Base-by-base conservation (phyloP, 2,888 invertebrate species). In the Meta bourneti region DNA sequence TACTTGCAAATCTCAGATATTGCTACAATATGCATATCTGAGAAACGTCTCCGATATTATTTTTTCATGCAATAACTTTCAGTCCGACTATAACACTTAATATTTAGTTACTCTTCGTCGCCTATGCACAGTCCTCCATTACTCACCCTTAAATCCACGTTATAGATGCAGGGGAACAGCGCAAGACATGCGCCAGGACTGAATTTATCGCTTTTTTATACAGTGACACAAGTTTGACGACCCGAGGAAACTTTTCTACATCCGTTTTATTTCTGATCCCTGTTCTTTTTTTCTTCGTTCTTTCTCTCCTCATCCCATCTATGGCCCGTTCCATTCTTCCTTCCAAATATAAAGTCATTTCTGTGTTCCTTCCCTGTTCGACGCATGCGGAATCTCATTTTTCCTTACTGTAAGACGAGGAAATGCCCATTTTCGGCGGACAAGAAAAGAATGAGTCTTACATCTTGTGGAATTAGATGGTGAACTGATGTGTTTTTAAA, bases 121-220 rank as follows among this genome's bases (percentile, higher is more conserved):
- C 54, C 34, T 75, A 72, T 61, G 84, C 74, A 84, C 74, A 34
- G 74, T 34, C 48, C n/a, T 5, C 61, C n/a, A 72, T 75, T 19
- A 34, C n/a, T 75, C 84, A 54, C 7, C 13, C 54, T 84, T 49
- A 54, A 34, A 84, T 52, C 54, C 74, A 13, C 74, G 54, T 52
- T 61, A 16, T 72, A 4, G 51, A 82, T 71, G 72, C 52, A 51
- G 20, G 71, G 8, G 34, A 34, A 34, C 61, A 16, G 61, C 61
- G n/a, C 13, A 79, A 82, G 91, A 72, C 91, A 79, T 70, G 51
- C 54, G 74, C 72, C 81, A 81, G 82, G n/a, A 81, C 69, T 52
- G 61, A 79, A 91, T 87, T 91, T 83, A 91, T 91, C 78, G 86
- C 87, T 82, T 83, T 87, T 91, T 91, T 91, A 91, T 91, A 87